phyloP scores from a whole-genome alignment of 2,113 vertebrate species.

The Casuarius casuarius region DNA sequence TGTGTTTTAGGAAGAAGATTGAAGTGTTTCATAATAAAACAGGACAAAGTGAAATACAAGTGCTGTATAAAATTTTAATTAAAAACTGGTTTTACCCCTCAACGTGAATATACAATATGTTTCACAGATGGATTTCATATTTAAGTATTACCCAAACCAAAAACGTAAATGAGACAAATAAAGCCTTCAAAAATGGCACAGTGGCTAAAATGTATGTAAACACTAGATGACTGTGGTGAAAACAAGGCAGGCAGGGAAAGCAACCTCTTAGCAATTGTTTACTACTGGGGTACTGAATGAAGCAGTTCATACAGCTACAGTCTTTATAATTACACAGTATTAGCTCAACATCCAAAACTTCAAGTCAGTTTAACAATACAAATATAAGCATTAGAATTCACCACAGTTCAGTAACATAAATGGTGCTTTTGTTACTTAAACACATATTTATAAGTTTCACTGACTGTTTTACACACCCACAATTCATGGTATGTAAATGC shows the following conservation, averaged over 20 bases:
- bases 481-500: background rate
- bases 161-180: conserved; percentile 79
- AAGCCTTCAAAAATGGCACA: conserved; percentile 77
- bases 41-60: conserved; percentile 84
- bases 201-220: conserved; percentile 79
- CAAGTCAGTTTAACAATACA: background rate
- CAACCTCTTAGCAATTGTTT: conserved; percentile 56
- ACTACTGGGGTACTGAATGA: conserved; percentile 34
- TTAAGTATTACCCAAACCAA: conserved; percentile 78
- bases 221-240: conserved; percentile 70
- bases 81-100: conserved; percentile 79
- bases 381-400: background rate
- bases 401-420: background rate
- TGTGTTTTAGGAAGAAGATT: conserved; percentile 82
- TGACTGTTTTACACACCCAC: background rate
- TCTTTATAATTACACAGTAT: background rate
- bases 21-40: conserved; percentile 85
- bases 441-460: background rate
- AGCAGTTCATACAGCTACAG: background rate
- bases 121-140: conserved; percentile 83
- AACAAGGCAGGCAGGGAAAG: conserved; percentile 65
- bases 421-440: background rate
- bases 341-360: background rate
- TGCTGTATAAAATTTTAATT: conserved; percentile 83
- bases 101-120: conserved; percentile 79